Evolutionary conservation across 2,888 invertebrate genomes (phyloP).

Genomic region (Rhodophaea formosa): DNA sequence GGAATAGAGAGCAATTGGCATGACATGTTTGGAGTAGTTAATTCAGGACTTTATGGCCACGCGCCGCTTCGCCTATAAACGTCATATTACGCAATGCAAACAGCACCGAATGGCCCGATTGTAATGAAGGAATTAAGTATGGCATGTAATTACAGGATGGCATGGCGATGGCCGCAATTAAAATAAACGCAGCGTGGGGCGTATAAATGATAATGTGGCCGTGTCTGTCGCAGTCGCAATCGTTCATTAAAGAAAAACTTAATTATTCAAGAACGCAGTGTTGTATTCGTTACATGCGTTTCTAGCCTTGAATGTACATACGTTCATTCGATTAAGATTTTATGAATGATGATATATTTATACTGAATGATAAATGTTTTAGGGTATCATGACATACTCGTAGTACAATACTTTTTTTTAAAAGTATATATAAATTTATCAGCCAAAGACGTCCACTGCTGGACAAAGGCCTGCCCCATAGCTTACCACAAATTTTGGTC

Average conservation of each 20-base stretch:
- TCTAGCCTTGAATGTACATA: constrained; percentile 19
- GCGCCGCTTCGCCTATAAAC: constrained; percentile 24
- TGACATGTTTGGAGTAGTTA: constrained; percentile 28
- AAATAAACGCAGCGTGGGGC: constrained; percentile 28
- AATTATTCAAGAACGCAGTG: constrained; percentile 14
- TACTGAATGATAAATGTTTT: neutral
- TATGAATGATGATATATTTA: neutral
- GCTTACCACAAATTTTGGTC: too few relatives aligned
- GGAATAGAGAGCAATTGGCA: neutral
- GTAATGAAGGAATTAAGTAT: constrained; percentile 26
- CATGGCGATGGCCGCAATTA: constrained; percentile 31
- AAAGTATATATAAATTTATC: too few relatives aligned
- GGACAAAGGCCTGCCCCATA: too few relatives aligned
- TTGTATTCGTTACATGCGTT: constrained; percentile 14
- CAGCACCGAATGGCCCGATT: constrained; percentile 21
- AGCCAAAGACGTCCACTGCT: too few relatives aligned
- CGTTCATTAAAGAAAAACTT: constrained; percentile 18
- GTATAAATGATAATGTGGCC: constrained; percentile 7
- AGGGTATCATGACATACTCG: too few relatives aligned
- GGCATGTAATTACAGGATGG: constrained; percentile 28
- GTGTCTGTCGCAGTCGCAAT: constrained; percentile 4
- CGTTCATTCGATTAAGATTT: neutral
- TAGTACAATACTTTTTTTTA: too few relatives aligned
- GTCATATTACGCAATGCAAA: constrained; percentile 30
- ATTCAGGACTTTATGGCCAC: constrained; percentile 23